Percentiles rank a stretch among this genome's conserved stretches.
Conservation (phyloP, 1,140 invertebrate species). For the Drosophila kepulauana region DNA sequence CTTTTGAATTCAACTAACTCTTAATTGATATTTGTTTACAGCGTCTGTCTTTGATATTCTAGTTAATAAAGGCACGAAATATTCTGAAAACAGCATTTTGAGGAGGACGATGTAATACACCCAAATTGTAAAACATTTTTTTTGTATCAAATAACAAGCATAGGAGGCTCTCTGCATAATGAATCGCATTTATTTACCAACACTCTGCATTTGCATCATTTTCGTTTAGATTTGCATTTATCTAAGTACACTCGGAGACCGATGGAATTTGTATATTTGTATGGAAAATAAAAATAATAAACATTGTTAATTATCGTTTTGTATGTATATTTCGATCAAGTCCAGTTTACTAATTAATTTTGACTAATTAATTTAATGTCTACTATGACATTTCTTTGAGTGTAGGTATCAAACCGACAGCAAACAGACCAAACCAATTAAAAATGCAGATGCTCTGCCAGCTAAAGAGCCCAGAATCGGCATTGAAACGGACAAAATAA, state of each 20-base stretch:
- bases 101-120: not conserved
- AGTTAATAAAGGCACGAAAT: conserved; percentile 3
- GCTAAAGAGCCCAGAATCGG: conserved; percentile 20
- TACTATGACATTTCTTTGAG: not conserved
- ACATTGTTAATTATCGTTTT: not conserved
- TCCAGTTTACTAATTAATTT: no score
- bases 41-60: conserved; percentile 19
- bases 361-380: no score
- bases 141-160: not conserved
- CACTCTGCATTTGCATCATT: conserved; percentile 5
- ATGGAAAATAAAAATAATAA: not conserved
- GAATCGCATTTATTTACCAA: conserved; percentile 30
- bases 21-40: conserved; percentile 67
- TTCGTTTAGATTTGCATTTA: conserved; percentile 1
- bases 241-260: not conserved
- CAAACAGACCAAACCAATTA: conserved; percentile 61
- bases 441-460: conserved; percentile 63
- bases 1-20: conserved; percentile 23
- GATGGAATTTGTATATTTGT: no score
- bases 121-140: conserved; percentile 4
- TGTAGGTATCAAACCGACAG: conserved; percentile 23
- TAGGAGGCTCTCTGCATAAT: conserved; percentile 16
- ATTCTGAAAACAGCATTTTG: not conserved
- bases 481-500: conserved; percentile 46
- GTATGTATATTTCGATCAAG: no score